Evolutionary conservation across 2,797 vertebrate genomes (phyloP).

Genomic region (Manis pentadactyla): DNA sequence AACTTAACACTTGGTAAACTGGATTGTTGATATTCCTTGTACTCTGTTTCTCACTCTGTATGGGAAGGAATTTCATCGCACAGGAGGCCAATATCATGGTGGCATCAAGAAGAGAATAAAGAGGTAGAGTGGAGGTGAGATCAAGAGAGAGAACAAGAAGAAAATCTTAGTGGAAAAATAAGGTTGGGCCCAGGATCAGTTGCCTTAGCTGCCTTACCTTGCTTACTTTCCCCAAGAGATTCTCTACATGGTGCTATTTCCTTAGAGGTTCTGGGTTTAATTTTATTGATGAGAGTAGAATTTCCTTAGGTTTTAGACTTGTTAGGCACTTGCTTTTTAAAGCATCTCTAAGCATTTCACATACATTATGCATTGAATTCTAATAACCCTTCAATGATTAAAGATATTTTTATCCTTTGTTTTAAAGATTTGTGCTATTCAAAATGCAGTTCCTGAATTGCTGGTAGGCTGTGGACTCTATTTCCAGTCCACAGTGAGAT

Average conservation of each 20-base stretch:
- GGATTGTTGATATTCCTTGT: background rate
- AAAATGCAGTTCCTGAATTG: background rate
- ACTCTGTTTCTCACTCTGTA: background rate
- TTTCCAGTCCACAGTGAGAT: background rate
- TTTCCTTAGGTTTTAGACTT: background rate
- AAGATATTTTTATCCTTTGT: constrained; percentile 20
- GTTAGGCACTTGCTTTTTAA: background rate
- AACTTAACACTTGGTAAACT: background rate
- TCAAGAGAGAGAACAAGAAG: background rate
- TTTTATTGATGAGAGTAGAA: background rate
- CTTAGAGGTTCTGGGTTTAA: background rate
- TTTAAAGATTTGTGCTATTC: constrained; percentile 45
- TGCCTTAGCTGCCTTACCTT: background rate
- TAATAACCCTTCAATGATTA: background rate
- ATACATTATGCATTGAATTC: constrained; percentile 52
- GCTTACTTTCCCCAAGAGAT: background rate
- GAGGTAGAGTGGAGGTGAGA: background rate
- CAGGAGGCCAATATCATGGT: background rate
- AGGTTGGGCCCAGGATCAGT: background rate
- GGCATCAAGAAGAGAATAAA: background rate
- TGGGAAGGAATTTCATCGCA: background rate
- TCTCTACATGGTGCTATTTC: background rate
- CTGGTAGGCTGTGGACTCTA: background rate
- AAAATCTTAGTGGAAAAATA: background rate
- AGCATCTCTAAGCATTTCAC: constrained; percentile 3